A percentile compares a stretch with the other conserved stretches of the same genome.
These are phyloP conservation scores for Emydoidea blandingii DNA, from an alignment of 2,797 vertebrate genomes.

Conservation along the genomic window DNA sequence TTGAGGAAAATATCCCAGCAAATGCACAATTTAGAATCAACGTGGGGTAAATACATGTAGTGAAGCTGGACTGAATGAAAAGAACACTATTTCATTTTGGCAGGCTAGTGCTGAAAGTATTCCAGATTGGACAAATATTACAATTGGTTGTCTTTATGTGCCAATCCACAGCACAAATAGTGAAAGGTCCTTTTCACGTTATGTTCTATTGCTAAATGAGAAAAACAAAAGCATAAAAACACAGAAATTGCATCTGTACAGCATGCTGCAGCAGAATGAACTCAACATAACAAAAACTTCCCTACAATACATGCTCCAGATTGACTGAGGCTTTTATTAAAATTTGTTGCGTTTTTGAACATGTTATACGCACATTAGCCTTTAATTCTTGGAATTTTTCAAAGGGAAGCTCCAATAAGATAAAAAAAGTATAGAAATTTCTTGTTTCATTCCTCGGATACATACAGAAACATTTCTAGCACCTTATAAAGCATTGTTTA, in stretches of 20 bases:
- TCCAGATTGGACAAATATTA: neutral
- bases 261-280: neutral
- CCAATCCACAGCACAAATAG: neutral
- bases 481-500: neutral
- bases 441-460: constrained; percentile 39
- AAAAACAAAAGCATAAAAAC: constrained; percentile 6
- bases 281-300: neutral
- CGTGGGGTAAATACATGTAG: fast-evolving
- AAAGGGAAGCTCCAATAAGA: neutral
- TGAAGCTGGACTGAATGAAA: neutral
- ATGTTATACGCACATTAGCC: neutral
- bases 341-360: neutral
- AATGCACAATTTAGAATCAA: neutral
- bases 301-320: neutral
- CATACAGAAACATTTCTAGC: constrained; percentile 46
- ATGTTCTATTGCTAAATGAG: neutral
- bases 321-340: neutral
- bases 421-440: neutral
- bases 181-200: neutral
- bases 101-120: neutral
- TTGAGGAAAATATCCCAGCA: neutral
- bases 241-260: neutral
- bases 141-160: neutral
- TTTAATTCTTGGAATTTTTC: neutral
- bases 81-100: neutral